Base-by-base conservation (phyloP, 2,888 invertebrate genomes). In the Sinelater perroti region DNA sequence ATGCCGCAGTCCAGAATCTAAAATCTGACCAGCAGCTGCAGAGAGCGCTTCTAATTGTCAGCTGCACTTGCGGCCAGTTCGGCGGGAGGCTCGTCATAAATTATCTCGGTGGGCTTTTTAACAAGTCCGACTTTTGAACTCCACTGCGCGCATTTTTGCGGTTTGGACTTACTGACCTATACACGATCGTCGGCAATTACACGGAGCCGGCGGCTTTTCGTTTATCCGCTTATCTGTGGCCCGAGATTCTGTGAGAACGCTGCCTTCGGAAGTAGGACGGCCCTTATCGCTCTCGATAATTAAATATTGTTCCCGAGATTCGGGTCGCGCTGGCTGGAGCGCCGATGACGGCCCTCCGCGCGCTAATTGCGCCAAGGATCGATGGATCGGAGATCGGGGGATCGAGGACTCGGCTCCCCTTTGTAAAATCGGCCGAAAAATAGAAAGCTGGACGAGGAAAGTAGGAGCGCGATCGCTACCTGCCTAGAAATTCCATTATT, bases 211-310 rank as follows among this genome's bases (percentile, higher is more conserved):
- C 13, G 58, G 66, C 64, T 46, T 52, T 31, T 45, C 45, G 56
- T 56, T 66, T 68, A 67, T 66, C 67, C 64, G 60, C 54, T 49
- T 31, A 67, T 67, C 65, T 62, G 14, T 10, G 62, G 56, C 67
- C 24, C 6, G 16, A 67, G 67, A 66, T 67, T 67, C 66, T 68
- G 65, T 60, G 66, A 66, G 70, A 66, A 65, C 69, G 65, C 56
- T 63, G 64, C 60, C 62, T 59, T 67, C 66, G n/a, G 18, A 52
- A 68, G 69, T 69, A 56, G 66, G 62, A 42, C 61, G 38, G 50
- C 49, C 36, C 33, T 56, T 47, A 36, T 47, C 38, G 31, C n/a
- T 33, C 20, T 20, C 47, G 11, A 46, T 38, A 54, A 40, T 55
- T 47, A 47, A 55, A 47, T 55, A 55, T 55, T 47, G 33, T 42